phyloP scores from a whole-genome alignment of 2,113 vertebrate genomes.

The Raphicerus campestris region DNA sequence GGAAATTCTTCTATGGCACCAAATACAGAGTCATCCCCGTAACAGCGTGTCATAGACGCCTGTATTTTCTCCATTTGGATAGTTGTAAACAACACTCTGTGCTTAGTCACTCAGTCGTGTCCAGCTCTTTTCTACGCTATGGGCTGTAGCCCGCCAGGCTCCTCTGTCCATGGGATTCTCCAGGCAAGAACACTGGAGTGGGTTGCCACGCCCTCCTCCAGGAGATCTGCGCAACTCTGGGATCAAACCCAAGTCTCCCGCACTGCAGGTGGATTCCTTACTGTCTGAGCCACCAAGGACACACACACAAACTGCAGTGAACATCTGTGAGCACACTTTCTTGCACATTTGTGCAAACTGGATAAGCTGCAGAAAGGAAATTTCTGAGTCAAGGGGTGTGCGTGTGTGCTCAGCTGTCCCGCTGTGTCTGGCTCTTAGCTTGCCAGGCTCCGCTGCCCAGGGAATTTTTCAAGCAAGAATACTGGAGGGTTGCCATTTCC shows the following conservation, averaged over 20 bases:
- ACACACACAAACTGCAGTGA: background rate
- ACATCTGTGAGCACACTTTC: background rate
- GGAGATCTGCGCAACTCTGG: background rate
- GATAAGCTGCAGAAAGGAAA: background rate
- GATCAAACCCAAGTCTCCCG: background rate
- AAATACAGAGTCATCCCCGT: too few species aligned
- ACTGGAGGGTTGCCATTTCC: background rate
- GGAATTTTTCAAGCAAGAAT: background rate
- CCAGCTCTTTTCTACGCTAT: background rate
- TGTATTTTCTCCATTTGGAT: background rate
- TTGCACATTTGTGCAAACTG: background rate
- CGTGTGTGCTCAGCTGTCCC: rapidly evolving
- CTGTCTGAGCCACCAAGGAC: background rate
- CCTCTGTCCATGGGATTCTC: background rate
- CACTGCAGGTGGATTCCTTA: background rate
- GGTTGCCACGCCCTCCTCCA: background rate
- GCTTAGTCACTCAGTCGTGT: background rate
- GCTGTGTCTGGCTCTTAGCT: background rate
- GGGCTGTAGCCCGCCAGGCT: background rate
- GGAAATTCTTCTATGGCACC: background rate
- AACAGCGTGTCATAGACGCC: background rate
- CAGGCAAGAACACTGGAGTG: background rate
- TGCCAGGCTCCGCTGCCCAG: background rate
- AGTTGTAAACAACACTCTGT: background rate
- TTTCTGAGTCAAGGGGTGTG: background rate